phyloP scores from a whole-genome alignment of 1,140 invertebrate genomes.

The Lasaia peninsularis region DNA sequence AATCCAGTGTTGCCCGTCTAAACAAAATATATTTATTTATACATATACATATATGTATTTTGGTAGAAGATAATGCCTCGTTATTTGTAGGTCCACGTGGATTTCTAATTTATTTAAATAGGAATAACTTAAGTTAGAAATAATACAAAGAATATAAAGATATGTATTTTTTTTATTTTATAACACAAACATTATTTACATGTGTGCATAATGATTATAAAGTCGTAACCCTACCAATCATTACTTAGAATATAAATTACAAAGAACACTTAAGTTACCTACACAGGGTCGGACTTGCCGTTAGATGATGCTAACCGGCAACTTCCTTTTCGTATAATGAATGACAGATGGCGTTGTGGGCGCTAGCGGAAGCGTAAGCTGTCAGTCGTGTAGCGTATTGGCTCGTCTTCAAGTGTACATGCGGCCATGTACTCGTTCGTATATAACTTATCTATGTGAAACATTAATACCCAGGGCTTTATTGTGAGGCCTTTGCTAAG shows the following conservation, averaged over 20 bases:
- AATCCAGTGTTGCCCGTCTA: too few relatives aligned
- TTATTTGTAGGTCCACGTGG: too few relatives aligned
- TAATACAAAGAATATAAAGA: conserved; percentile 25
- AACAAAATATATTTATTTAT: too few relatives aligned
- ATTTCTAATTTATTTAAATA: too few relatives aligned
- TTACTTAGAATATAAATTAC: conserved; percentile 23
- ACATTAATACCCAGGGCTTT: too few relatives aligned
- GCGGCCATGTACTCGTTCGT: too few relatives aligned
- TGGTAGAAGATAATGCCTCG: too few relatives aligned
- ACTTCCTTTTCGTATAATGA: conserved; percentile 22
- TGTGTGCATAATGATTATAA: conserved; percentile 21
- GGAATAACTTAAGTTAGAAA: too few relatives aligned
- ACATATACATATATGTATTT: too few relatives aligned
- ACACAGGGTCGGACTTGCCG: conserved; percentile 37
- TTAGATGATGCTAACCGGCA: conserved; percentile 12
- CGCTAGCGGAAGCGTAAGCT: conserved; percentile 4
- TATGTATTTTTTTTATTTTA: conserved; percentile 55
- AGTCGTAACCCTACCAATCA: conserved; percentile 21
- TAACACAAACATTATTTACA: conserved; percentile 72
- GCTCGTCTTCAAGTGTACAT: too few relatives aligned
- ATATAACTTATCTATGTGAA: too few relatives aligned
- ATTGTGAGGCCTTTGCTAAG: too few relatives aligned
- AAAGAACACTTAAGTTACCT: conserved; percentile 21
- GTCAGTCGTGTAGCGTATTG: not conserved
- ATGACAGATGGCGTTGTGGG: conserved; percentile 35